Conservation (phyloP, 2,888 invertebrate species). For the Machimus atricapillus region DNA sequence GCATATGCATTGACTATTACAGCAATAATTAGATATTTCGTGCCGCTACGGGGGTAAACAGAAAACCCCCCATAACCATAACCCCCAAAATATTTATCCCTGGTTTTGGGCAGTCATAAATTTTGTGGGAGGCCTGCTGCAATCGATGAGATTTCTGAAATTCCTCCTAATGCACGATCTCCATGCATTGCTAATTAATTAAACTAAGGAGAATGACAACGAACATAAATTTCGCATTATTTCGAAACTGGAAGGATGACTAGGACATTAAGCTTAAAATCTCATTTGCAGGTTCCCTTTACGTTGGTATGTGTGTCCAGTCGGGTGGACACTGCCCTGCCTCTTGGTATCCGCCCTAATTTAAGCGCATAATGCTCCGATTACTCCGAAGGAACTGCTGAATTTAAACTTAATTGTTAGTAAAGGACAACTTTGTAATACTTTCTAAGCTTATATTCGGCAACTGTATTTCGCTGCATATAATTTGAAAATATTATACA, state of each 20-base stretch:
- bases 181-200: slow-evolving; percentile 33
- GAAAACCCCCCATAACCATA: neutral
- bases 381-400: neutral
- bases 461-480: neutral
- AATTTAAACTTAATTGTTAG: neutral
- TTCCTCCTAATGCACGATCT: slow-evolving; percentile 28
- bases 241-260: slow-evolving; percentile 7
- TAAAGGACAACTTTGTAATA: neutral
- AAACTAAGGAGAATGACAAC: slow-evolving; percentile 22
- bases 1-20: neutral
- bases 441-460: neutral
- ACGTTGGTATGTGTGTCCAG: neutral
- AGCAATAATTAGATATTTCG: slow-evolving; percentile 17
- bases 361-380: neutral
- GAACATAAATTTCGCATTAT: slow-evolving; percentile 28
- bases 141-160: slow-evolving; percentile 34
- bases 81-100: slow-evolving; percentile 27
- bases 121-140: slow-evolving; percentile 4
- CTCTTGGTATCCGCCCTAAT: neutral
- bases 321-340: neutral
- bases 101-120: slow-evolving; percentile 22
- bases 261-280: slow-evolving; percentile 3
- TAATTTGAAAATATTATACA: neutral
- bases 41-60: neutral
- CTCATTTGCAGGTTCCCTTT: neutral